Percentiles rank a stretch among this genome's conserved stretches.
phyloP scores from a whole-genome alignment of 2,888 invertebrate genomes.

The Acronicta psi region DNA sequence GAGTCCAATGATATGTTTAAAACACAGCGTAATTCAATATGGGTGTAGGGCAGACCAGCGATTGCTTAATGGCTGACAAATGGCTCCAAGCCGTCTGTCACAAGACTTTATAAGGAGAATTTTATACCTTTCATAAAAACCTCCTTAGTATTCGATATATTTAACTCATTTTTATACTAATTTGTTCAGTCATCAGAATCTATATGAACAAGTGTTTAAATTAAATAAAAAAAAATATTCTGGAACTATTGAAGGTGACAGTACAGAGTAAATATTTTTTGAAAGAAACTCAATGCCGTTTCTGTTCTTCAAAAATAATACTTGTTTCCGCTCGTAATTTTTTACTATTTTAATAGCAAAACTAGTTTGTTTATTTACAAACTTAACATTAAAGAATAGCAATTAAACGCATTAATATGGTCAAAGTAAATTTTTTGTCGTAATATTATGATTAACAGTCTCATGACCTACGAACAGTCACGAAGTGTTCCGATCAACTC shows the following conservation, averaged over 20 bases:
- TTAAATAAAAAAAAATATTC: slow-evolving; percentile 27
- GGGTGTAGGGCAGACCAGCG: slow-evolving; percentile 52
- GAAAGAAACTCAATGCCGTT: slow-evolving; percentile 17
- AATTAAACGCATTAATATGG: slow-evolving; percentile 45
- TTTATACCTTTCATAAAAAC: slow-evolving; percentile 44
- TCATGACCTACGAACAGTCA: slow-evolving; percentile 67
- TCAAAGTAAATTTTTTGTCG: slow-evolving; percentile 51
- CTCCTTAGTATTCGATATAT: slow-evolving; percentile 29
- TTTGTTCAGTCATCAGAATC: slow-evolving; percentile 26
- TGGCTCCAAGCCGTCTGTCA: slow-evolving; percentile 69
- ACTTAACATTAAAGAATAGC: slow-evolving; percentile 29
- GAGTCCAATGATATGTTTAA: slow-evolving; percentile 52
- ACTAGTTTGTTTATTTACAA: slow-evolving; percentile 40
- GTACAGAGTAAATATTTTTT: slow-evolving; percentile 20
- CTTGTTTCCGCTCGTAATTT: slow-evolving; percentile 25
- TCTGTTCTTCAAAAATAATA: slow-evolving; percentile 1
- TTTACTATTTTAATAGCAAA: slow-evolving; percentile 20
- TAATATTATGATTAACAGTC: slow-evolving; percentile 61
- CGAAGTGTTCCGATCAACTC: slow-evolving; percentile 63
- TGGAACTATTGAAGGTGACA: slow-evolving; percentile 39
- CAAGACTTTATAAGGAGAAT: slow-evolving; percentile 43
- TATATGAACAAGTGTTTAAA: slow-evolving; percentile 38
- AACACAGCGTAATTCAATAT: slow-evolving; percentile 51
- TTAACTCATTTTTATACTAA: slow-evolving; percentile 31
- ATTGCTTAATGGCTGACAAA: slow-evolving; percentile 43